Evolutionary conservation across 2,797 vertebrate genomes (phyloP), one percentile per base, ranked within the genome.

Genomic region (Antennarius maculatus): DNA sequence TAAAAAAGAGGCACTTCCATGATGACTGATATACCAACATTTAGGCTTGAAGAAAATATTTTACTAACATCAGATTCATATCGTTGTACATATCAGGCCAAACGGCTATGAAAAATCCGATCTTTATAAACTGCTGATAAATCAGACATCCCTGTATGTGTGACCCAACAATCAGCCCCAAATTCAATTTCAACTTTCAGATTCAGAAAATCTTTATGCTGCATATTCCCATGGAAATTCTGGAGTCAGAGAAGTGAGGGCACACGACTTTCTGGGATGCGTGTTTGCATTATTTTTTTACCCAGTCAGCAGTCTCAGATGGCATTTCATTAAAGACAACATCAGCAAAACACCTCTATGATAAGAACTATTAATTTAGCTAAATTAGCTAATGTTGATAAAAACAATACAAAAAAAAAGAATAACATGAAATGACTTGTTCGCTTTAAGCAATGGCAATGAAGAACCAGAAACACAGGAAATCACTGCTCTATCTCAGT

Each of bases 1-100:
- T 49, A 75, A 54, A 79, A 79, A 72, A 51, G 81, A 85, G 84
- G 81, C 87, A 88, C 83, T 77, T 81, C 6, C 56, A 39, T 65
- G 39, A 43, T 13, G 0, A 49, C 15, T 2, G 69, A 67, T 16
- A 29, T 37, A 66, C 49, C 49, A 60, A 61, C 14, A 46, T 34
- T 1, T 14, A 53, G 54, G 6, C 3, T 45, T 11, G 15, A 29
- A 54, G 34, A 48, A 47, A 17, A 46, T 59, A 42, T 18, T 49
- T 46, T 48, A 47, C 5, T 18, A 15, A 23, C 31, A 7, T 45
- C 7, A 34, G 41, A 54, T 8, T 56, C 34, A 27, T 18, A 61
- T 39, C 39, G 43, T 60, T 9, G 46, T 4, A 18, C 15, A 43
- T 9, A 47, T 54, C 49, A 27, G 2, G n/a, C 42, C 62, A 74